Evolutionary conservation across 2,113 vertebrate species (phyloP).

Genomic region (Vidua macroura): DNA sequence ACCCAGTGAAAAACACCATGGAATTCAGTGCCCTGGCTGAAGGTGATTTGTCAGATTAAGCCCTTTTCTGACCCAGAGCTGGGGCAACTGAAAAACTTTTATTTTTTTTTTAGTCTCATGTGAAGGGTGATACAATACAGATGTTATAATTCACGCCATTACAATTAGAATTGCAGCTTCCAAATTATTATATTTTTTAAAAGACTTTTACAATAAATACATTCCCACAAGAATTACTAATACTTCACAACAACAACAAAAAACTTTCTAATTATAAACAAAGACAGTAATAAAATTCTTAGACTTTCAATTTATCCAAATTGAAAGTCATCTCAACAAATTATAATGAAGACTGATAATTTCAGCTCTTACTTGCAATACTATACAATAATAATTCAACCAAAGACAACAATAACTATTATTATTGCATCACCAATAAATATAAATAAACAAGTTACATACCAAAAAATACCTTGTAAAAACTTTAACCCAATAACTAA

Average conservation of each 20-base stretch:
- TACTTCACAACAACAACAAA: neutral
- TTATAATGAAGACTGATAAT: neutral
- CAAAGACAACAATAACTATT: neutral
- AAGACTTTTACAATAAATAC: neutral
- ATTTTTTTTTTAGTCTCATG: neutral
- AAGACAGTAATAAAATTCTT: neutral
- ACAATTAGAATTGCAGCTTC: neutral
- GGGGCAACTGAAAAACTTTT: neutral
- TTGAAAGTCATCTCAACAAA: neutral
- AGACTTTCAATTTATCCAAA: neutral
- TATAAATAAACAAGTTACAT: neutral
- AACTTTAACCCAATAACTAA: neutral
- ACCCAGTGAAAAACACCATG: neutral
- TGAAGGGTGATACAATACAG: neutral
- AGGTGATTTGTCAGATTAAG: neutral
- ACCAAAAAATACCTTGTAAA: neutral
- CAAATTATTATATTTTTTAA: neutral
- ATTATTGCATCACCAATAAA: neutral
- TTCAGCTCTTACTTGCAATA: neutral
- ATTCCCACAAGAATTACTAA: neutral
- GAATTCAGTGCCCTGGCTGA: neutral
- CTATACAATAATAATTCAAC: neutral
- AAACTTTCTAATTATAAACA: neutral
- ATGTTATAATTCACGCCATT: neutral
- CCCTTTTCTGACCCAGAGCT: neutral